phyloP scores from a whole-genome alignment of 2,888 invertebrate genomes.

The Protodeltote pygarga region DNA sequence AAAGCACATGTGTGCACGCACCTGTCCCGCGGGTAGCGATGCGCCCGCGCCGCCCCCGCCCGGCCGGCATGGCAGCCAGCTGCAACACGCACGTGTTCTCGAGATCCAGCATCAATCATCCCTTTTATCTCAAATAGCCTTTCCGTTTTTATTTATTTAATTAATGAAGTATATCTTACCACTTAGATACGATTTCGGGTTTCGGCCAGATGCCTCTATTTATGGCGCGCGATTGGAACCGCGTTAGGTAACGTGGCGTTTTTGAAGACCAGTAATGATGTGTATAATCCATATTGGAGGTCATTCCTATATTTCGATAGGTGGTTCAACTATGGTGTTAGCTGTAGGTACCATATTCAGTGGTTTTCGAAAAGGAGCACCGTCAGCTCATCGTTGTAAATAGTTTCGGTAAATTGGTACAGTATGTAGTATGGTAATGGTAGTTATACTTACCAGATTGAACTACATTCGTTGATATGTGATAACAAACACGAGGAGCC shows the following conservation, averaged over 20 bases:
- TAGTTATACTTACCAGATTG: no score
- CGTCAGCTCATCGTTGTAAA: no score
- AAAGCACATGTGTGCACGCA: conserved; percentile 59
- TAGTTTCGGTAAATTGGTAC: no score
- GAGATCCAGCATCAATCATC: conserved; percentile 60
- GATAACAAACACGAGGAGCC: no score
- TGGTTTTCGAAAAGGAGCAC: no score
- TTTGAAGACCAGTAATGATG: conserved; percentile 23
- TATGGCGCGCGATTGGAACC: conserved; percentile 34
- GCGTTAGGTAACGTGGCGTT: conserved; percentile 33
- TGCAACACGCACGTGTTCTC: conserved; percentile 66
- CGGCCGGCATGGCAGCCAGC: no score
- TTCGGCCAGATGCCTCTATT: conserved; percentile 49
- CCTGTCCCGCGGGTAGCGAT: conserved; percentile 41
- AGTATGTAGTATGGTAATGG: no score
- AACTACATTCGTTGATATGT: no score
- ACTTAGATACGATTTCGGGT: conserved; percentile 42
- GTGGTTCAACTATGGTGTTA: no score
- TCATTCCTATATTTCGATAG: no score
- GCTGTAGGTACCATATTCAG: no score
- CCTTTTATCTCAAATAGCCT: conserved; percentile 46
- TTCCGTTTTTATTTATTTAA: conserved; percentile 56
- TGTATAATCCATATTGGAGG: no score
- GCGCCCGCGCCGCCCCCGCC: conserved; percentile 52
- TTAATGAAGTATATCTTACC: conserved; percentile 46